phyloP scores from a whole-genome alignment of 2,888 invertebrate genomes.

The Conistra vaccinii region DNA sequence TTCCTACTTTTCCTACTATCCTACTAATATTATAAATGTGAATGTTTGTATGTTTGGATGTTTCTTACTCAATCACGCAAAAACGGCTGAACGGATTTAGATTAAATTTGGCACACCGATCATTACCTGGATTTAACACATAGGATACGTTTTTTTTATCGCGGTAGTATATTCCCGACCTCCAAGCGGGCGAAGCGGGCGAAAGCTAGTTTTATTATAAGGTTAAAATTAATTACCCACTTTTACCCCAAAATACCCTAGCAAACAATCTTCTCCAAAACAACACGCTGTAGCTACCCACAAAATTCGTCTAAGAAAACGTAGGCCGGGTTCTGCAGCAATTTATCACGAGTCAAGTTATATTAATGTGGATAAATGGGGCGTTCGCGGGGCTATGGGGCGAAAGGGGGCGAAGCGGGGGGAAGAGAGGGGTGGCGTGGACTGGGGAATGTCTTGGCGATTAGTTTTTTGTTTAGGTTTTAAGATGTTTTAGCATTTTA shows the following conservation, averaged over 20 bases:
- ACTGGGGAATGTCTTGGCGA: constrained; percentile 69
- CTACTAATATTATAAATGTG: too few species aligned
- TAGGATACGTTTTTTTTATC: too few species aligned
- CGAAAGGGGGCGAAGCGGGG: constrained; percentile 50
- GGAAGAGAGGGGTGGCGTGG: constrained; percentile 62
- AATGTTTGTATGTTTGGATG: too few species aligned
- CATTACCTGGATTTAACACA: too few species aligned
- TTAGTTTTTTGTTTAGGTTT: constrained; percentile 68
- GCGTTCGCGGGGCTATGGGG: constrained; percentile 69
- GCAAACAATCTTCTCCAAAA: constrained; percentile 34
- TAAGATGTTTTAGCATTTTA: not conserved
- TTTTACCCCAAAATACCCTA: not conserved
- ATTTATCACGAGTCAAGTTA: constrained; percentile 90
- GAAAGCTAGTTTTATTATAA: too few species aligned
- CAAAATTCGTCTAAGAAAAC: constrained; percentile 89
- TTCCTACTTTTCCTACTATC: too few species aligned
- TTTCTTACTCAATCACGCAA: too few species aligned
- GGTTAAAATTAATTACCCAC: not conserved
- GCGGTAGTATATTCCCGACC: too few species aligned
- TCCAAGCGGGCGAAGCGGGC: too few species aligned
- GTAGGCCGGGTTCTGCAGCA: constrained; percentile 85
- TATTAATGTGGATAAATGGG: constrained; percentile 89
- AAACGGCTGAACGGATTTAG: too few species aligned
- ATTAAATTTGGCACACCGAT: too few species aligned
- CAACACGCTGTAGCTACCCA: constrained; percentile 78